These are phyloP conservation scores for Papilio polytes DNA, from an alignment of 1,140 invertebrate genomes.

Conservation along the genomic window DNA sequence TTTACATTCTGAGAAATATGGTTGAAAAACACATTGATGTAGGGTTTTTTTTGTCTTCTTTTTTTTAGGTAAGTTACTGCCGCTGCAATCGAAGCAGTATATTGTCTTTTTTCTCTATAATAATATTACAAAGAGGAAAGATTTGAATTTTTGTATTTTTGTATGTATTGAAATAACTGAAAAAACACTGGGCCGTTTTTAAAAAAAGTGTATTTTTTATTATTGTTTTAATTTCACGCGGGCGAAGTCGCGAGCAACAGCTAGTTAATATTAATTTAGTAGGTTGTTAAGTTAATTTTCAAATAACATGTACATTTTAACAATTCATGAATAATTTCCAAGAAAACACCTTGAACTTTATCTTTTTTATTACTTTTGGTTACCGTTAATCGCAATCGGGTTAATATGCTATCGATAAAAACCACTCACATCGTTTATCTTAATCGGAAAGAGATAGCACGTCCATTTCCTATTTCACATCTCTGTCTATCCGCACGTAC, in stretches of 20 bases:
- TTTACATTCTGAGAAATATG: neutral
- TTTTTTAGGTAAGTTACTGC: too few relatives aligned
- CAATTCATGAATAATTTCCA: neutral
- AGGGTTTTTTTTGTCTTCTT: neutral
- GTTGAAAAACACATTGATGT: neutral
- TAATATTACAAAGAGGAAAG: too few relatives aligned
- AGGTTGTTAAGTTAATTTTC: too few relatives aligned
- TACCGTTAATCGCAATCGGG: slow-evolving; percentile 3
- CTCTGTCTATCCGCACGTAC: neutral
- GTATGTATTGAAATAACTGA: too few relatives aligned
- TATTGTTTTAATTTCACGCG: too few relatives aligned
- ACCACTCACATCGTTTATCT: slow-evolving; percentile 14
- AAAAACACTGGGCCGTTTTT: too few relatives aligned
- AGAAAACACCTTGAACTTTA: neutral
- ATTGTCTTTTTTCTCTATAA: too few relatives aligned
- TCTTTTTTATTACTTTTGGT: neutral
- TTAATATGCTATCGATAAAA: slow-evolving; percentile 1
- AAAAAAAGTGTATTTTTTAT: too few relatives aligned
- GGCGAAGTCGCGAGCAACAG: too few relatives aligned
- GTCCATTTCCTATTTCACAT: neutral
- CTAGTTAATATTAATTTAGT: too few relatives aligned
- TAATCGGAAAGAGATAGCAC: slow-evolving; percentile 12
- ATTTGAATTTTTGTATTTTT: too few relatives aligned
- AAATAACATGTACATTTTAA: neutral
- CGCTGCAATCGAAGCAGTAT: too few relatives aligned